Evolutionary conservation across 2,797 vertebrate genomes (phyloP).

Genomic region (Cercopithecus neglectus): DNA sequence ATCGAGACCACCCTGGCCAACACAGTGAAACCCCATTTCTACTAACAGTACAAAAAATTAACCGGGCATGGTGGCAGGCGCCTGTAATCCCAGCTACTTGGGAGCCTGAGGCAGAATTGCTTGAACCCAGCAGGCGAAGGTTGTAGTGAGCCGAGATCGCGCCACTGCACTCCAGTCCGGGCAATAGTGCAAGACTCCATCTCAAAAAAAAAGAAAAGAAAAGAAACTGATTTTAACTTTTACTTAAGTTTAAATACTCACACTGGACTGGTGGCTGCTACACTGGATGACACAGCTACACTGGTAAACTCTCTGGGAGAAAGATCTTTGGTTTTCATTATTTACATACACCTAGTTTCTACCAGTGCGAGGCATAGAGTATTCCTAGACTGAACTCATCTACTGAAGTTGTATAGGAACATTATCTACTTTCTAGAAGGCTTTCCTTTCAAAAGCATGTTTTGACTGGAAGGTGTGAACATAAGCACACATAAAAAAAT

Average conservation of each 20-base stretch:
- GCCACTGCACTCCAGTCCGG: no score
- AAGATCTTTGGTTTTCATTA: constrained; percentile 19
- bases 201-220: no score
- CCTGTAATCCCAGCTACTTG: no score
- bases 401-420: background rate
- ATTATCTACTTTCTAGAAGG: constrained; percentile 36
- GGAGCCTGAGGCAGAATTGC: no score
- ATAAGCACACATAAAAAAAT: background rate
- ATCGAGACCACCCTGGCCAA: no score
- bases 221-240: constrained; percentile 5
- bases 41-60: no score
- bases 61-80: no score
- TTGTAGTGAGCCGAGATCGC: no score
- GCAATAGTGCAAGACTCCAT: no score
- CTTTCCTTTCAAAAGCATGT: constrained; percentile 28
- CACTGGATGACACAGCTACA: background rate
- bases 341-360: background rate
- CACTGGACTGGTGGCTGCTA: background rate
- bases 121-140: no score
- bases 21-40: no score
- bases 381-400: background rate
- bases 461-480: background rate
- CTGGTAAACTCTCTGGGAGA: background rate
- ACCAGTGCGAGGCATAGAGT: background rate
- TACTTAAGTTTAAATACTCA: constrained; percentile 27